Evolutionary conservation across 2,888 invertebrate species (phyloP).

Genomic region (Argynnis bischoffii): DNA sequence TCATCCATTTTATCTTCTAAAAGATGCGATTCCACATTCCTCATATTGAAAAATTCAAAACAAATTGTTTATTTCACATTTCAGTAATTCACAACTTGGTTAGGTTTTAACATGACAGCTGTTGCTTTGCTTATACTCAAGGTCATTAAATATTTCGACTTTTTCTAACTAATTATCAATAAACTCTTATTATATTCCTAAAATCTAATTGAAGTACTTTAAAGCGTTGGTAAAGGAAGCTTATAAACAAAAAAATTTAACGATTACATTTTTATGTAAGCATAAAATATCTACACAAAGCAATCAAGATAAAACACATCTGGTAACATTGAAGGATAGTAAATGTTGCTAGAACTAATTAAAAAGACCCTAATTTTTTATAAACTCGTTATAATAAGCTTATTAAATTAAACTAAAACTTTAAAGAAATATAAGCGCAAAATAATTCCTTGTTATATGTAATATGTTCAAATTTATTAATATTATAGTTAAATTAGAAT

Average conservation of each 20-base stretch:
- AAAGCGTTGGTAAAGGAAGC: not conserved
- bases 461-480: too few species aligned
- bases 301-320: not conserved
- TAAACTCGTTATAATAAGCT: too few species aligned
- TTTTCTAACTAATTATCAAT: slow-evolving; percentile 2
- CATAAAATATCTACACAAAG: slow-evolving; percentile 26
- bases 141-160: slow-evolving; percentile 44
- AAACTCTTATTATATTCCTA: not conserved
- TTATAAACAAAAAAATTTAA: not conserved
- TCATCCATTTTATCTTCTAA: slow-evolving; percentile 72
- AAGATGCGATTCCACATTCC: slow-evolving; percentile 60
- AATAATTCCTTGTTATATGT: too few species aligned
- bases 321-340: slow-evolving; percentile 12
- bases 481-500: too few species aligned
- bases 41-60: slow-evolving; percentile 51
- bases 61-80: slow-evolving; percentile 44
- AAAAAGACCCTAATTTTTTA: not conserved
- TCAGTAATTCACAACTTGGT: slow-evolving; percentile 43
- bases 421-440: too few species aligned
- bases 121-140: slow-evolving; percentile 42
- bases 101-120: slow-evolving; percentile 51
- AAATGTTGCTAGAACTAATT: not conserved
- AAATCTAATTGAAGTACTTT: not conserved
- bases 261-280: slow-evolving; percentile 25
- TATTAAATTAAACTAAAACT: too few species aligned